phyloP scores from a whole-genome alignment of 2,888 invertebrate species.

The Oscheius sp. region DNA sequence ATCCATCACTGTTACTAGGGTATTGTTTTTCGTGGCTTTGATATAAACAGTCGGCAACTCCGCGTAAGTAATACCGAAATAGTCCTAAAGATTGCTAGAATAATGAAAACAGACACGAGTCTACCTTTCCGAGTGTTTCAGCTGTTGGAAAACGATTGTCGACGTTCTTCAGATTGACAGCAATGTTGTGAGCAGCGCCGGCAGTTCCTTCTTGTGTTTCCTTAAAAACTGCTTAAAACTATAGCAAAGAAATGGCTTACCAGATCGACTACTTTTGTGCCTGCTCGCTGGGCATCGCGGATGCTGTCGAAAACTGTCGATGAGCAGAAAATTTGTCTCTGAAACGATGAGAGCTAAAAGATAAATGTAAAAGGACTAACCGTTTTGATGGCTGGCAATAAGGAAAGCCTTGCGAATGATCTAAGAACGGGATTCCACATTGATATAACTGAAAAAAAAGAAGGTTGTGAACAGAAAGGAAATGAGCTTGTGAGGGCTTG shows the following conservation, averaged over 20 bases:
- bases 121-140: slow-evolving; percentile 60
- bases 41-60: slow-evolving; percentile 87
- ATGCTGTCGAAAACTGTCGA: slow-evolving; percentile 48
- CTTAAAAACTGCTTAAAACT: slow-evolving; percentile 19
- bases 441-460: neutral
- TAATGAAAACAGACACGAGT: neutral
- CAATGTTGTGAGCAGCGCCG: slow-evolving; percentile 53
- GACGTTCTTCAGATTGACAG: slow-evolving; percentile 61
- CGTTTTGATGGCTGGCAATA: neutral
- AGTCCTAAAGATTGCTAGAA: slow-evolving; percentile 44
- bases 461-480: neutral
- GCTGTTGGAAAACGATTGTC: slow-evolving; percentile 66
- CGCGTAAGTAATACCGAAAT: slow-evolving; percentile 63
- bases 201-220: slow-evolving; percentile 62
- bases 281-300: slow-evolving; percentile 60
- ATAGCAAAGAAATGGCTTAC: neutral
- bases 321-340: slow-evolving; percentile 38
- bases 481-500: neutral
- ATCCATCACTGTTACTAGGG: slow-evolving; percentile 84
- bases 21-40: slow-evolving; percentile 87
- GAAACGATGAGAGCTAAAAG: neutral
- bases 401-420: neutral
- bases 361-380: neutral
- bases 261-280: slow-evolving; percentile 44
- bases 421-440: neutral